Percentiles rank a stretch among this genome's conserved stretches.
These are phyloP conservation scores for Coenobita brevimanus DNA, from an alignment of 1,140 invertebrate genomes.

Conservation along the genomic window DNA sequence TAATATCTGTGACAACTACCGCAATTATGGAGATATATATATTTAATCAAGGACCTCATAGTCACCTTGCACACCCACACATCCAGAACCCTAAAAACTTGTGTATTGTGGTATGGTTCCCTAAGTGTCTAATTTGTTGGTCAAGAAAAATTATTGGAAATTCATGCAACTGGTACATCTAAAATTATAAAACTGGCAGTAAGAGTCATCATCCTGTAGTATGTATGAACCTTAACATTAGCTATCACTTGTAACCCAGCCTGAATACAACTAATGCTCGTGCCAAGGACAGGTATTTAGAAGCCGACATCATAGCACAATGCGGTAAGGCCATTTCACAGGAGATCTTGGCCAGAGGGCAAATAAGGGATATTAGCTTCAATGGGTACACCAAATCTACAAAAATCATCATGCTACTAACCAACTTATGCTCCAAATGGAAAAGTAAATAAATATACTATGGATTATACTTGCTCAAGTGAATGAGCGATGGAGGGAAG, in stretches of 20 bases:
- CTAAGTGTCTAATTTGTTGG: conserved; percentile 30
- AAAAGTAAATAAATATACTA: neutral
- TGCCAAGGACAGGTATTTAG: neutral
- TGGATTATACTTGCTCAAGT: conserved; percentile 22
- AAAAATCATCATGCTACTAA: neutral
- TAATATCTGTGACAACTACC: conserved; percentile 27
- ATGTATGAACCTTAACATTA: conserved; percentile 57
- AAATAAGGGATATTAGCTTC: conserved; percentile 60
- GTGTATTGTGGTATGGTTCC: conserved; percentile 10
- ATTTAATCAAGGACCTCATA: conserved; percentile 20
- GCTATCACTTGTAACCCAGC: conserved; percentile 59
- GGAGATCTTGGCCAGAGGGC: conserved; percentile 51
- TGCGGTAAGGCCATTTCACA: conserved; percentile 39
- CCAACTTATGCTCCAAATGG: conserved; percentile 8
- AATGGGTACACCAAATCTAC: conserved; percentile 50
- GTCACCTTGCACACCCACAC: conserved; percentile 51
- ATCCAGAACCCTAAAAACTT: conserved; percentile 43
- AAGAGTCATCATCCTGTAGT: conserved; percentile 52
- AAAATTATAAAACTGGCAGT: conserved; percentile 65
- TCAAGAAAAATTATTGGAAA: conserved; percentile 13
- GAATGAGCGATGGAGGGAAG: conserved; percentile 30
- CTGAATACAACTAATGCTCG: neutral
- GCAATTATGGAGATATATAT: conserved; percentile 12
- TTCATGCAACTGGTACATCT: conserved; percentile 39
- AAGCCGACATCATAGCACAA: conserved; percentile 59